phyloP scores from a whole-genome alignment of 2,797 vertebrate genomes.

The Pangasius djambal region DNA sequence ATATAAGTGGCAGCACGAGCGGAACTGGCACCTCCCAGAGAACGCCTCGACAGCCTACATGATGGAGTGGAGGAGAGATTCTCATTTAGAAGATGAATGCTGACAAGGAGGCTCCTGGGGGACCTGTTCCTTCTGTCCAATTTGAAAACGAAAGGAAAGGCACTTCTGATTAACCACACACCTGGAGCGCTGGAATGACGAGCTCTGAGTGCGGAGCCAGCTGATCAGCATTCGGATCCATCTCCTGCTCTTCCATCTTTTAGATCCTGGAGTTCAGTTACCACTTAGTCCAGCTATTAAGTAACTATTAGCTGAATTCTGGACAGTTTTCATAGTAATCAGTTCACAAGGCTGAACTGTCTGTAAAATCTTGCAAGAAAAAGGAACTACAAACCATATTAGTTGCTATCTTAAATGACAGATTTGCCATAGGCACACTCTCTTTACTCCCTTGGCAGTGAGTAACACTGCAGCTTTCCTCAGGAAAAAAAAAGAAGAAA shows the following conservation, averaged over 20 bases:
- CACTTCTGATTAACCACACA: conserved; percentile 61
- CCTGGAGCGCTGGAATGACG: conserved; percentile 56
- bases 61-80: conserved; percentile 63
- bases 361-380: background rate
- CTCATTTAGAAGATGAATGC: conserved; percentile 68
- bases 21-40: conserved; percentile 58
- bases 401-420: conserved; percentile 19
- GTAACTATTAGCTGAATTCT: background rate
- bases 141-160: conserved; percentile 60
- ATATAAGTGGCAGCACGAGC: conserved; percentile 52
- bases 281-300: conserved; percentile 27
- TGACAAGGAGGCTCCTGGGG: conserved; percentile 60
- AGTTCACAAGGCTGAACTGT: background rate
- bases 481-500: conserved; percentile 19
- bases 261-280: conserved; percentile 40
- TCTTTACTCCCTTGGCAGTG: conserved; percentile 6
- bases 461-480: conserved; percentile 49
- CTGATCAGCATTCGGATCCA: conserved; percentile 33
- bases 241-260: conserved; percentile 43
- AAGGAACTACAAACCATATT: background rate
- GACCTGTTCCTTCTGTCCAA: conserved; percentile 64
- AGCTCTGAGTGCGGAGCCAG: conserved; percentile 32
- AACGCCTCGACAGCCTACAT: conserved; percentile 57
- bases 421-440: conserved; percentile 7
- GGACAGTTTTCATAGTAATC: background rate